Evolutionary conservation across 2,113 vertebrate species (phyloP), one percentile per base, ranked within the genome.

Genomic region (Tachysurus vachellii): DNA sequence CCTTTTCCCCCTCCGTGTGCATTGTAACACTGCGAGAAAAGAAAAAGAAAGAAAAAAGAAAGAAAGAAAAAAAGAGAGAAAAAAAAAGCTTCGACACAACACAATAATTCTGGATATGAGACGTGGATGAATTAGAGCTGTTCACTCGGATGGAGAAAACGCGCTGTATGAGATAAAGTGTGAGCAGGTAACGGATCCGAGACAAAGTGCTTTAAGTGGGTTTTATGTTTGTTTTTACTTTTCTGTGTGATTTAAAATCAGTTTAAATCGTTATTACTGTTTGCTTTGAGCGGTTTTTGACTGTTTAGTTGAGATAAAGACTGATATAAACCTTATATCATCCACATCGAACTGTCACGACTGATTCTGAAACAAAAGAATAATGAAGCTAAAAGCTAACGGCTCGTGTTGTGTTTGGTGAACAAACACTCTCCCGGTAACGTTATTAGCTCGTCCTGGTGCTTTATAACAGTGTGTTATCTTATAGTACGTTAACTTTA

Each of bases 21-120:
- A 87, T 86, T 85, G 88, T 87, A 88, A 91, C 76, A 71, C 66
- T 64, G 59, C 79, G 83, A 89, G 85, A 82, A 84, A 76, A 53
- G 11, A 12, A 50, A 50, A 50, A 3, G 47, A 9, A 50, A 50
- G 47, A 50, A 50, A 50, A 75, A 11, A 36, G 36, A 36, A 36
- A 36, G 36, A 36, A 36, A 36, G 36, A 36, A 36, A 36, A 5
- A 50, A 50, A 50, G 47, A 50, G 4, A 50, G 21, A 75, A 11
- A 47, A 47, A n/a, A 64, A 19, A 0, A 5, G 3, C 4, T 66
- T 44, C 21, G 44, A 1, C 17, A 1, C 5, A 4, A 2, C 3
- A 10, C 6, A 56, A 3, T n/a, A 26, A 8, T 17, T 5, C 13
- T 1, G 50, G 14, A 36, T 36, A 17, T 10, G 50, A 13, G n/a